Evolutionary conservation across 35 echinoderm and acorn worm species (phyloP).

Genomic region (Amphiura filiformis): DNA sequence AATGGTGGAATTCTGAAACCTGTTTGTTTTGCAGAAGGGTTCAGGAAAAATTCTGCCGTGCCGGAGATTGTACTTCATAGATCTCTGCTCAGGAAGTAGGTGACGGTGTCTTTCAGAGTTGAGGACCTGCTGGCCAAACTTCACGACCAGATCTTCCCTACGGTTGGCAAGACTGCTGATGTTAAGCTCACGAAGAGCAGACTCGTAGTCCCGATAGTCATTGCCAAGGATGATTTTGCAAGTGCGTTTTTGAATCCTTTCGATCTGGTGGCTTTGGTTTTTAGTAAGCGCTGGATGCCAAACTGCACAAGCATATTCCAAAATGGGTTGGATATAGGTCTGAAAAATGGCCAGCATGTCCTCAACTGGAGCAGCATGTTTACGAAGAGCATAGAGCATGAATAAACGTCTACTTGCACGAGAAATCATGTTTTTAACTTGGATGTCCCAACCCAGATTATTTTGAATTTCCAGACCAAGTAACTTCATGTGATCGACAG

Average conservation of each 20-base stretch:
- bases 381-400: background rate
- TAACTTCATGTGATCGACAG: slow-evolving; percentile 8
- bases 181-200: background rate
- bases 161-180: background rate
- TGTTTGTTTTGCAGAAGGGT: background rate
- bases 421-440: background rate
- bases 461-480: background rate
- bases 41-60: background rate
- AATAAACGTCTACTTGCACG: slow-evolving; percentile 11
- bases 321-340: background rate
- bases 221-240: background rate
- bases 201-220: background rate
- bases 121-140: background rate
- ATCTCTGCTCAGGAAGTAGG: background rate
- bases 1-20: background rate
- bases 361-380: background rate
- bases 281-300: background rate
- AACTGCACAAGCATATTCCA: background rate
- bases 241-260: background rate
- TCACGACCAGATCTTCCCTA: background rate
- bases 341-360: background rate
- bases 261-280: background rate
- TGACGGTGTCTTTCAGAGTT: background rate
- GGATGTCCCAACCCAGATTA: slow-evolving; percentile 9
- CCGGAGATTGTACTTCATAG: background rate